Conservation (phyloP, 35 echinoderm and acorn worm genomes). For the Amphiura filiformis region DNA sequence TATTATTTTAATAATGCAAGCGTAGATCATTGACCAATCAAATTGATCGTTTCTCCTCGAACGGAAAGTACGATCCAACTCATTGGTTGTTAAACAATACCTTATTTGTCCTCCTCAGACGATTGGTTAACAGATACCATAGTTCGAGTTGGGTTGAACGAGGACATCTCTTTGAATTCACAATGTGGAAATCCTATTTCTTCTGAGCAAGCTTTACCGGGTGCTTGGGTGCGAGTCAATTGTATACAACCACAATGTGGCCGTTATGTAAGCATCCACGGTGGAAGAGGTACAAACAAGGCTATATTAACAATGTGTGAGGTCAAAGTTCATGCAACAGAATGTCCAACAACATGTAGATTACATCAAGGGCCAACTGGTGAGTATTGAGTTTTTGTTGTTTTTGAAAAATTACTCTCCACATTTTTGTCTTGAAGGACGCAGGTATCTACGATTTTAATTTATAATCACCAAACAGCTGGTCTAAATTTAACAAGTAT, state of each 20-base stretch:
- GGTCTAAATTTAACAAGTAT: no score
- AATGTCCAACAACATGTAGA: neutral
- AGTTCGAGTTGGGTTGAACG: constrained; percentile 15
- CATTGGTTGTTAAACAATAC: no score
- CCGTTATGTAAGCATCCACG: constrained; percentile 24
- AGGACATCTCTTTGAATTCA: neutral
- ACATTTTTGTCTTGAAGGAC: no score
- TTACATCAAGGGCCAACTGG: neutral
- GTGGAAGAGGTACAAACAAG: neutral
- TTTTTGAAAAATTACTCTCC: no score
- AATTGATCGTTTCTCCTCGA: no score
- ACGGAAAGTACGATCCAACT: no score
- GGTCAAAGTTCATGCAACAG: neutral
- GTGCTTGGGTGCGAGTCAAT: neutral
- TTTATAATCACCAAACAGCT: no score
- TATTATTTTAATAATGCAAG: no score
- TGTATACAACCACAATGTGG: constrained; percentile 16
- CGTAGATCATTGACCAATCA: no score
- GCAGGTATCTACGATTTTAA: no score
- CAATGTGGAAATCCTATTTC: constrained; percentile 10
- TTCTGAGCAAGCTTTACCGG: neutral
- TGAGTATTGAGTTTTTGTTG: neutral
- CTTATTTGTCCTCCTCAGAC: no score
- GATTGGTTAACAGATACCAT: neutral
- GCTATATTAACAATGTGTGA: constrained; percentile 4